Evolutionary conservation across 2,888 invertebrate genomes (phyloP).

Genomic region (Cecidostiba fungosa): DNA sequence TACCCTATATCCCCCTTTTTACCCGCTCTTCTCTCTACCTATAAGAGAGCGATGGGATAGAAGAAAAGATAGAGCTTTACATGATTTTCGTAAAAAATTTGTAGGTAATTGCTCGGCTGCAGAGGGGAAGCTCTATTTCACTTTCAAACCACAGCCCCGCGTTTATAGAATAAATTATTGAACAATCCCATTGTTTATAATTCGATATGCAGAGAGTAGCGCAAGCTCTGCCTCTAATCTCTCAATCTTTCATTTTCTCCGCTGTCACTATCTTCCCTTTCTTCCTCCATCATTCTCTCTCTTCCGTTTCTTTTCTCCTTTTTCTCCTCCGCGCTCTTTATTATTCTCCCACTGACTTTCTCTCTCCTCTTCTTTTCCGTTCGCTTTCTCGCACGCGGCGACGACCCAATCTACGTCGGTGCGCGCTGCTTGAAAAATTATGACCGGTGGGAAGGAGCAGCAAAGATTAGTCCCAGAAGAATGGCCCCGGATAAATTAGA

Average conservation of each 20-base stretch:
- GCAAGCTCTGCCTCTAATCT: constrained; percentile 31
- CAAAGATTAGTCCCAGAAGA: constrained; percentile 61
- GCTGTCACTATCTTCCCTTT: constrained; percentile 23
- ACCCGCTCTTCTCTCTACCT: not conserved
- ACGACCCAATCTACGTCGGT: constrained; percentile 59
- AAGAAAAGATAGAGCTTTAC: not conserved
- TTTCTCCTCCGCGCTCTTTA: constrained; percentile 33
- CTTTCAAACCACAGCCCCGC: not conserved
- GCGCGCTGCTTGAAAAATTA: constrained; percentile 59
- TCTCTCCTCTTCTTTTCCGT: constrained; percentile 40
- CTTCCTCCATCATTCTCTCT: not conserved
- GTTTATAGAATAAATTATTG: constrained; percentile 7
- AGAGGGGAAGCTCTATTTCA: not conserved
- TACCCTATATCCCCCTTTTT: not conserved
- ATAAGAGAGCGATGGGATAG: not conserved
- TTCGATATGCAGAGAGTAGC: not conserved
- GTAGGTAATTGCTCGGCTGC: not conserved
- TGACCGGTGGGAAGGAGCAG: constrained; percentile 59
- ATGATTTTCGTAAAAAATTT: not conserved
- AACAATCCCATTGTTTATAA: constrained; percentile 33
- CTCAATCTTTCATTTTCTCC: constrained; percentile 48
- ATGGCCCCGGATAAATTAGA: constrained; percentile 60
- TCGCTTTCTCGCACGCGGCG: constrained; percentile 38
- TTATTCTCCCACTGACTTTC: constrained; percentile 47
- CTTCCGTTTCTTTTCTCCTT: constrained; percentile 7